Evolutionary conservation across 1,140 invertebrate species (phyloP), one percentile per base, ranked within the genome.

Genomic region (Drosophila arawakana): DNA sequence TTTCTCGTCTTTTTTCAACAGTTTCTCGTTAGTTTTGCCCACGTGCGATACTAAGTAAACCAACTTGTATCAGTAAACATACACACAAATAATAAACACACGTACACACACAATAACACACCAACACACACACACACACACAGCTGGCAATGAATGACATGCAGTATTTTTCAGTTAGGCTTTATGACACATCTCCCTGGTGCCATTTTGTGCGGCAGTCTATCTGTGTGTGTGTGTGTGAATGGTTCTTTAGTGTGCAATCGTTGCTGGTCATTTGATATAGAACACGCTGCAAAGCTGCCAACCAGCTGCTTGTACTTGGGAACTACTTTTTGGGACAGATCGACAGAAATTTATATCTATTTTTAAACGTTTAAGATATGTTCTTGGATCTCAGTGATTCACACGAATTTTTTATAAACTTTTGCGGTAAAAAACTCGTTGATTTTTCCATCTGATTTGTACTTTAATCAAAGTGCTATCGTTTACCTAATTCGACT

Each of bases 121-220:
- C 57, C n/a, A n/a, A 50, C 72, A 60, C 41, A 59, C 66, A 25
- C 34, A 30, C 49, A 78, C 44, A 37, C n/a, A 47, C 57, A 62
- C 8, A 39, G 37, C 7, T 43, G 15, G 21, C 43, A 21, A 41
- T 71, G 61, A 57, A 65, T 76, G 68, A 62, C 73, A 69, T 76
- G 78, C 70, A 66, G 78, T 68, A 86, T 71, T 75, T 85, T 85
- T 81, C 75, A 78, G 77, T 86, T 86, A 81, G 78, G 75, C 77
- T 81, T 85, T 85, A 85, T 85, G 81, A 72, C 81, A 85, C 81
- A 84, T 77, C 63, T 58, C 81, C 18, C 52, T 79, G 65, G 46
- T 63, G 44, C 13, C 57, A 52, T 41, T 68, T 34, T n/a, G 41
- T 25, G 37, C 13, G 2, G 18, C 2, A 30, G 13, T 39, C 2